These are phyloP conservation scores for Corynorhinus townsendii DNA, from an alignment of 2,113 vertebrate genomes.

Conservation along the genomic window DNA sequence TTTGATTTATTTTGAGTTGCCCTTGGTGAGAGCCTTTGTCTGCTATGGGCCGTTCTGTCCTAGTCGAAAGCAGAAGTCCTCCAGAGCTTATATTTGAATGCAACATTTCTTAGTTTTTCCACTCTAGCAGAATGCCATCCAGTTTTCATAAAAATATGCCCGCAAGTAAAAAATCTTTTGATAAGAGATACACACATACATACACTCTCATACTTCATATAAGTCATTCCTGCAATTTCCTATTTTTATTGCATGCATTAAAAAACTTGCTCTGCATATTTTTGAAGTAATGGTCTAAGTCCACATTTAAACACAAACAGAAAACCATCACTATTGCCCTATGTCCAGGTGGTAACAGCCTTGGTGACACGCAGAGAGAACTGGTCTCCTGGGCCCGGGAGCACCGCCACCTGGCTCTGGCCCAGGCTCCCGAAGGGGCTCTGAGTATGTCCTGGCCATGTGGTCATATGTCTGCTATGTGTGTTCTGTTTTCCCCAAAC, in stretches of 20 bases:
- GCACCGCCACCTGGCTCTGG: neutral
- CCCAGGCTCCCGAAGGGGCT: neutral
- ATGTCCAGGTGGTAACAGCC: neutral
- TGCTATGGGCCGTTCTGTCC: neutral
- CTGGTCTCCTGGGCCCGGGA: neutral
- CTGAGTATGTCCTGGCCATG: neutral
- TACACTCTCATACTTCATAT: neutral
- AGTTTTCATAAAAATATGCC: neutral
- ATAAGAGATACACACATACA: neutral
- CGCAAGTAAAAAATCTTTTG: neutral
- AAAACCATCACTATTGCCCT: neutral
- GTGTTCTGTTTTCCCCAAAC: neutral
- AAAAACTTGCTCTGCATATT: neutral
- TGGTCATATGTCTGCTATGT: neutral
- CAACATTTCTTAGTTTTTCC: neutral
- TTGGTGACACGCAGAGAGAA: neutral
- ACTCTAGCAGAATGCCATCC: neutral
- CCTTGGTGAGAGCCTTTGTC: neutral
- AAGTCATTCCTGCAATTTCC: neutral
- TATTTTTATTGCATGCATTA: neutral
- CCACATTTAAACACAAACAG: neutral
- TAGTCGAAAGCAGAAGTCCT: neutral
- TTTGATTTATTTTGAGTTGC: neutral
- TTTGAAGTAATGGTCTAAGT: neutral
- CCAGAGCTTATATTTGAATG: neutral